These are phyloP conservation scores for Pelvicachromis taeniatus DNA, from an alignment of 2,113 vertebrate genomes.

Conservation along the genomic window DNA sequence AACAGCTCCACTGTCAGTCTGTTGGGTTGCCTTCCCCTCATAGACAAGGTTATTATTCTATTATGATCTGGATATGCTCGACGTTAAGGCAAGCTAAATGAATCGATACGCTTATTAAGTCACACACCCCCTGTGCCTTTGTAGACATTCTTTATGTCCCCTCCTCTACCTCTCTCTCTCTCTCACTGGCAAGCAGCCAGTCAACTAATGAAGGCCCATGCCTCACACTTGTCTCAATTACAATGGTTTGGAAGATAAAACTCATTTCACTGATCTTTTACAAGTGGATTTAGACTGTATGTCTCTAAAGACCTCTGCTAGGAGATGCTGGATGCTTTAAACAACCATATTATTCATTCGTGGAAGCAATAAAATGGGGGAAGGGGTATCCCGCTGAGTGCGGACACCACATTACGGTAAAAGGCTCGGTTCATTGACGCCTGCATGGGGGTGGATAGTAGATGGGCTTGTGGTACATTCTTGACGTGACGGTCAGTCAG, in stretches of 20 bases:
- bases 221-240: constrained; percentile 46
- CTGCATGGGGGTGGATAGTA: background rate
- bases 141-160: constrained; percentile 21
- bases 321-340: background rate
- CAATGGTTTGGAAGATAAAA: constrained; percentile 35
- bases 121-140: constrained; percentile 27
- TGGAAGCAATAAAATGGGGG: background rate
- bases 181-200: constrained; percentile 31
- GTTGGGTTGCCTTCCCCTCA: background rate
- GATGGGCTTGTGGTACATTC: background rate
- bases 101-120: constrained; percentile 57
- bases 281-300: constrained; percentile 33
- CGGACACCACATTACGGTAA: background rate
- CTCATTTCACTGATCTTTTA: constrained; percentile 25
- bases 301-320: constrained; percentile 9
- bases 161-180: background rate
- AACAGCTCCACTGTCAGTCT: background rate
- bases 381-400: background rate
- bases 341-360: constrained; percentile 16
- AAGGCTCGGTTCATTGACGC: background rate
- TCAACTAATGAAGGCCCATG: constrained; percentile 52
- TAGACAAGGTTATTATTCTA: constrained; percentile 26
- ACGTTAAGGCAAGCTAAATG: constrained; percentile 31
- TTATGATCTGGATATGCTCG: constrained; percentile 47
- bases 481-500: background rate